These are phyloP conservation scores for Grammomys surdaster DNA, from an alignment of 2,113 vertebrate species.

Conservation along the genomic window DNA sequence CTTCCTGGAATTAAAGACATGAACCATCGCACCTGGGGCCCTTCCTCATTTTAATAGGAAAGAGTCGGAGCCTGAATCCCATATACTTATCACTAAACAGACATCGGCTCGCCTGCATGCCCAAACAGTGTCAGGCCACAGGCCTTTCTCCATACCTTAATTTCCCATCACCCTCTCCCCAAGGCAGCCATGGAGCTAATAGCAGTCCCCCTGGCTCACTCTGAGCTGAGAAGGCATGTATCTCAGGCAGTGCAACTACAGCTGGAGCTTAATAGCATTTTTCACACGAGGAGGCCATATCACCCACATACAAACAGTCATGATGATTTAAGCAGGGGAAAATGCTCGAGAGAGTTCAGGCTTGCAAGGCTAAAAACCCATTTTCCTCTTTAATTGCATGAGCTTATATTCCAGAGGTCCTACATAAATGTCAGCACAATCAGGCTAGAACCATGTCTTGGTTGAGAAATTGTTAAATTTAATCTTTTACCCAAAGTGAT, in stretches of 20 bases:
- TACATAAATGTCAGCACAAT: slow-evolving; percentile 54
- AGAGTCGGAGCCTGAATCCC: slow-evolving; percentile 7
- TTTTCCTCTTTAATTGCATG: slow-evolving; percentile 39
- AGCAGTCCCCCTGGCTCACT: slow-evolving; percentile 78
- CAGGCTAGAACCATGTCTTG: slow-evolving; percentile 39
- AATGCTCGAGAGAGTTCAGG: slow-evolving; percentile 34
- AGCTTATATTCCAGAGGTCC: slow-evolving; percentile 48
- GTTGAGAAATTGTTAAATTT: slow-evolving; percentile 58
- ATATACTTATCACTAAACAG: not conserved
- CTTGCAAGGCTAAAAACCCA: not conserved
- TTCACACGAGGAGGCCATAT: slow-evolving; percentile 46
- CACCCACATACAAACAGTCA: slow-evolving; percentile 34
- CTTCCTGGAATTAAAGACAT: not conserved
- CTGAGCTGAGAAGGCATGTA: slow-evolving; percentile 55
- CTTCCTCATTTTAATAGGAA: slow-evolving; percentile 10
- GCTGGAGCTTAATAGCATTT: slow-evolving; percentile 68
- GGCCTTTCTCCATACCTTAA: slow-evolving; percentile 78
- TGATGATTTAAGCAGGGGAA: slow-evolving; percentile 62
- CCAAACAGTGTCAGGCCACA: slow-evolving; percentile 82
- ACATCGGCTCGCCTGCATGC: slow-evolving; percentile 83
- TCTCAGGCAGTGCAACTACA: slow-evolving; percentile 49
- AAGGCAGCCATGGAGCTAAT: slow-evolving; percentile 84
- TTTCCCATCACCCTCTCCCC: slow-evolving; percentile 82
- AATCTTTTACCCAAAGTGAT: not conserved
- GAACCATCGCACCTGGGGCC: not conserved